phyloP scores from a whole-genome alignment of 1,140 invertebrate species.

The Epicauta chinensis region DNA sequence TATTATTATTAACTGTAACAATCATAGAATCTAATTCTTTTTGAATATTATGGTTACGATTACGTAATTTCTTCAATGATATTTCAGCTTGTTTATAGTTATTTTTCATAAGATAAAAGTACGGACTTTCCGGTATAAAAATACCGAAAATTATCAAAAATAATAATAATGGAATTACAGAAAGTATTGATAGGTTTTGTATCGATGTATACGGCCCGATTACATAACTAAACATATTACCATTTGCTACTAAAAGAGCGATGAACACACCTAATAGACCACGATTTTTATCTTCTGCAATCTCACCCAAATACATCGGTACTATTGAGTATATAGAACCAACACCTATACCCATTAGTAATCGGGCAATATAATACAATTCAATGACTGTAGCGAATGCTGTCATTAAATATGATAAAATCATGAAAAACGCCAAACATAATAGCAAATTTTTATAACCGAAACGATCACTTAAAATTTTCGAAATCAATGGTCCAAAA shows the following conservation, averaged over 20 bases:
- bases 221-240: conserved; percentile 43
- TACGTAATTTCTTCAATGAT: conserved; percentile 3
- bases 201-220: conserved; percentile 55
- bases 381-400: conserved; percentile 38
- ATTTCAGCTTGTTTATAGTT: conserved; percentile 13
- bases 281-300: conserved; percentile 36
- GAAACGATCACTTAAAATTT: conserved; percentile 55
- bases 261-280: conserved; percentile 22
- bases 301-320: conserved; percentile 48
- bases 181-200: conserved; percentile 45
- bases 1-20: conserved; percentile 6
- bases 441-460: conserved; percentile 46
- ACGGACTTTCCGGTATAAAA: conserved; percentile 68
- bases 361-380: conserved; percentile 39
- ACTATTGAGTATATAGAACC: conserved; percentile 46
- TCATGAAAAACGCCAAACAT: conserved; percentile 37
- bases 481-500: conserved; percentile 49
- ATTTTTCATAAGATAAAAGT: conserved; percentile 27
- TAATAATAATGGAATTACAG: conserved; percentile 41
- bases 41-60: not conserved
- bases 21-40: conserved; percentile 5
- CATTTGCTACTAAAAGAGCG: conserved; percentile 17
- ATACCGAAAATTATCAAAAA: conserved; percentile 48
- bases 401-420: conserved; percentile 40
- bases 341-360: conserved; percentile 42